Base-by-base conservation (phyloP, 2,797 vertebrate genomes). In the Clarias pachynema region DNA sequence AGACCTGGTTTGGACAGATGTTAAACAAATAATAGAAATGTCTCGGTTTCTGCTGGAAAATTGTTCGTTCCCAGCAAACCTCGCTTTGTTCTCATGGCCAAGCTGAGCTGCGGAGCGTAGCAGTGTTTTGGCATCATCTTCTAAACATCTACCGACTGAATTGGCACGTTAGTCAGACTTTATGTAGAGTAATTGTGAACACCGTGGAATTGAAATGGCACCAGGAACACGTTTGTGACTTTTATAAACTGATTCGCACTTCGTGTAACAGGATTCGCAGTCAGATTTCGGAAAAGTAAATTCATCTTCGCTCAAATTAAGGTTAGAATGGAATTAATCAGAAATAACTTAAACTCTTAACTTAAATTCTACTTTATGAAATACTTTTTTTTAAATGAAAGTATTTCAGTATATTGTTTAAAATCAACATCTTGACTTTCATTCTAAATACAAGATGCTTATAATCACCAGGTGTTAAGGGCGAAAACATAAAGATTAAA, bases 31-130 rank as follows among this genome's bases (percentile, higher is more conserved):
- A 78, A 60, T 37, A 59, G 31, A 79, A 79, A 62, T 40, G 20
- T 3, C 40, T 79, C 15, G 7, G 5, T 79, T 79, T 63, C 15
- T 79, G 18, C 34, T 44, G 15, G 78, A 37, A 65, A n/a, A 3
- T 26, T 29, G 8, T 65, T 49, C 0, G 12, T 40, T 78, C 75
- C 56, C 56, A 60, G 20, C 9, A 60, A 22, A 24, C 56, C 37
- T 78, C 22, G 60, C 56, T 78, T 78, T 60, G 75, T 78, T 59
- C 56, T 78, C 29, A 37, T 34, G 29, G 29, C 56, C 57, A 40
- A 8, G 34, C 62, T 79, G 31, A 62, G 34, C 59, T 18, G 14
- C 59, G 57, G 57, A 78, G 57, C 22, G 2, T 60, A 1, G n/a
- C 63, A 63, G 24, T 62, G 77, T n/a, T 44, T 77, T 40, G 12